phyloP scores from a whole-genome alignment of 2,888 invertebrate genomes.

The Melitaea athalia region DNA sequence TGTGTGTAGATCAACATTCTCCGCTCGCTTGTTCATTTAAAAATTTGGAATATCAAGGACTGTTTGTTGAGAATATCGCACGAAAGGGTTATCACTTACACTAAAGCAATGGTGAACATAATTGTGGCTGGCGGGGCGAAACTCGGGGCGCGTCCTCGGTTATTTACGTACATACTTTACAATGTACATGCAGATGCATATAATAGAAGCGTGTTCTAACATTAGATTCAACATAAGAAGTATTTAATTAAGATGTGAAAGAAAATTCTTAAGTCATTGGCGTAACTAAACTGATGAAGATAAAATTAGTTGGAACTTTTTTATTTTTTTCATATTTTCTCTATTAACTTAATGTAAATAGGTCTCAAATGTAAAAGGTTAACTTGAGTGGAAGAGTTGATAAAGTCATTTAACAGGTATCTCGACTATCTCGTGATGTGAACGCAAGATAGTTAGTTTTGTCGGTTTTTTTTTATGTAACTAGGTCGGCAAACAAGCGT shows the following conservation, averaged over 20 bases:
- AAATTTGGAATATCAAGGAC: constrained; percentile 9
- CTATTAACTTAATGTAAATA: background rate
- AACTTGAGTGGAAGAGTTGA: too few species aligned
- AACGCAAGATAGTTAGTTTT: too few species aligned
- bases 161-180: constrained; percentile 29
- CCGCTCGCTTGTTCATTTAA: constrained; percentile 3
- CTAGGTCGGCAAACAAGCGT: too few species aligned
- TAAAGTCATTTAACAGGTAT: too few species aligned
- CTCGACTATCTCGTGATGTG: too few species aligned
- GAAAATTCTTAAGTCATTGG: background rate
- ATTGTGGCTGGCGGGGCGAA: constrained; percentile 33
- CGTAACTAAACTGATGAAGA: background rate
- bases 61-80: constrained; percentile 10
- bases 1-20: constrained; percentile 54
- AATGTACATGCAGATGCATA: constrained; percentile 21
- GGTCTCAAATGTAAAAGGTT: background rate
- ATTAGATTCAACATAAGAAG: constrained; percentile 5
- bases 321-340: too few species aligned
- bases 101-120: constrained; percentile 32
- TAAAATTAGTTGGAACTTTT: too few species aligned
- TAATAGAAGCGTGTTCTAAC: constrained; percentile 14
- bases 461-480: too few species aligned
- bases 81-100: constrained; percentile 25
- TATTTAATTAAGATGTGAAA: constrained; percentile 3
- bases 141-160: constrained; percentile 16